Percentiles rank a stretch among this genome's conserved stretches.
Conservation (phyloP, 2,113 vertebrate genomes). For the Dromaius novaehollandiae region DNA sequence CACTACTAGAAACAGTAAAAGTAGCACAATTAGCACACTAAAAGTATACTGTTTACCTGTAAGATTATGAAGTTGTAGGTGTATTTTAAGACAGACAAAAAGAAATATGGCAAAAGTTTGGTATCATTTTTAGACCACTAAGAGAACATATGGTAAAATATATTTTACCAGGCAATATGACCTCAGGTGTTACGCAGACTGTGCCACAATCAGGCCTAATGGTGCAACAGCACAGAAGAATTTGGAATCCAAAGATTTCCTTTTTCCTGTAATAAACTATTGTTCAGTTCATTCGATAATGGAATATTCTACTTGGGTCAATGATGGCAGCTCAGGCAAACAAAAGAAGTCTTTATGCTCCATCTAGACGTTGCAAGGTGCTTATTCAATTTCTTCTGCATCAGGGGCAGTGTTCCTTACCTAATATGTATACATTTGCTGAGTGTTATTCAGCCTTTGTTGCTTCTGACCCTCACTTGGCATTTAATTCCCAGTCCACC, state of each 20-base stretch:
- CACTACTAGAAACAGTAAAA: background rate
- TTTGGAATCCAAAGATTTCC: constrained; percentile 56
- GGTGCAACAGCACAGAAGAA: constrained; percentile 53
- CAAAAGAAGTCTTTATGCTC: constrained; percentile 78
- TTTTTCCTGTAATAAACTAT: constrained; percentile 77
- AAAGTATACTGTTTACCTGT: background rate
- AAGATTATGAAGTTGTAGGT: background rate
- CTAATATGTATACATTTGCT: constrained; percentile 84
- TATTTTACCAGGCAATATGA: background rate
- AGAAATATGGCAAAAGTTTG: background rate
- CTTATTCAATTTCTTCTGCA: constrained; percentile 78
- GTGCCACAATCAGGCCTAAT: constrained; percentile 15
- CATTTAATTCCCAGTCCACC: constrained; percentile 86
- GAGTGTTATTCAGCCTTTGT: constrained; percentile 84
- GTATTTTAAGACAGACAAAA: background rate
- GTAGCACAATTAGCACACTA: background rate
- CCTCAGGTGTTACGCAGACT: background rate
- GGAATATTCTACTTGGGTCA: constrained; percentile 78
- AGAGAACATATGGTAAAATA: background rate
- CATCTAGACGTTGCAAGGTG: constrained; percentile 75
- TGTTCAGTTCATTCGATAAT: constrained; percentile 78
- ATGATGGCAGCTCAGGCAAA: constrained; percentile 75
- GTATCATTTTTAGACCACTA: background rate
- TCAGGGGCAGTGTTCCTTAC: constrained; percentile 72
- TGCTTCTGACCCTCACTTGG: constrained; percentile 85